phyloP scores from a whole-genome alignment of 2,113 vertebrate genomes.

The Crotophaga sulcirostris region DNA sequence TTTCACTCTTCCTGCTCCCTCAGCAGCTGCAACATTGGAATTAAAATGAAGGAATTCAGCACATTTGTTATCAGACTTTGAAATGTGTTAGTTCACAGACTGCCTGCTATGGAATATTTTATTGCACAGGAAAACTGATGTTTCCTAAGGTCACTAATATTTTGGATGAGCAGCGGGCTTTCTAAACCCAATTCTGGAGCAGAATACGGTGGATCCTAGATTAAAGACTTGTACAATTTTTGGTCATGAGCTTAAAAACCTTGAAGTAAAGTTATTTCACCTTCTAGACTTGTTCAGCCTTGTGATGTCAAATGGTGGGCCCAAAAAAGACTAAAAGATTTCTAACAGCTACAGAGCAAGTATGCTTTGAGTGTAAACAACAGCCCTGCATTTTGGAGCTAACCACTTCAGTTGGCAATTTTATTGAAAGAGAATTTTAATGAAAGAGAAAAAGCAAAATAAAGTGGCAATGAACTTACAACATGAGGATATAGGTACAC shows the following conservation, averaged over 20 bases:
- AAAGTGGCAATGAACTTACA: slow-evolving; percentile 83
- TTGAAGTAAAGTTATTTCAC: background rate
- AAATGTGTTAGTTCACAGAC: background rate
- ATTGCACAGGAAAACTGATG: background rate
- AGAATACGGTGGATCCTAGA: background rate
- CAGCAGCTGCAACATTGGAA: background rate
- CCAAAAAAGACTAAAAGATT: background rate
- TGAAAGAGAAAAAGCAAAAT: background rate
- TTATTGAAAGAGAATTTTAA: background rate
- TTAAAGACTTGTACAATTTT: background rate
- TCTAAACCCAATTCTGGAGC: background rate
- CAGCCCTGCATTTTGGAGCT: background rate
- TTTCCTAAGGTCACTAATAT: background rate
- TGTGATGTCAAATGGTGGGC: background rate
- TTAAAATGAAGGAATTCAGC: background rate
- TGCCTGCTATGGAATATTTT: background rate
- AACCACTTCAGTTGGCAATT: background rate
- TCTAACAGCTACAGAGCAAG: background rate
- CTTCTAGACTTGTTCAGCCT: background rate
- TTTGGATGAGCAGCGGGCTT: background rate
- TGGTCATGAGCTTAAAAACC: background rate
- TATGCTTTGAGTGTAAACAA: background rate
- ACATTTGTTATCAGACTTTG: background rate
- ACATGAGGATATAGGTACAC: slow-evolving; percentile 92
- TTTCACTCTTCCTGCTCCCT: background rate